Evolutionary conservation across 2,113 vertebrate genomes (phyloP).

Genomic region (Indicator indicator): DNA sequence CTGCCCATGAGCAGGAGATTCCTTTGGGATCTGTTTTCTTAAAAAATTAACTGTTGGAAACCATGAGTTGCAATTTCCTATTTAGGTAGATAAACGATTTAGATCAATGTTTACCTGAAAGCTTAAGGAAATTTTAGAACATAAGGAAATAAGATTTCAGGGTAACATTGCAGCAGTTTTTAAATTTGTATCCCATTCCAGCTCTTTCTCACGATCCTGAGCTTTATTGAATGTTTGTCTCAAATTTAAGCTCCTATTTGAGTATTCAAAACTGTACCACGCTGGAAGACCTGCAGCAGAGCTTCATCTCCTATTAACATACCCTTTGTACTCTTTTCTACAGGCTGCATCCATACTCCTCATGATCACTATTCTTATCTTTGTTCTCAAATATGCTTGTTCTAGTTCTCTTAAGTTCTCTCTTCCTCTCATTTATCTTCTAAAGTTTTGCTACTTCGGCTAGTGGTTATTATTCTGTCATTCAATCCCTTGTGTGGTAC

Average conservation of each 20-base stretch:
- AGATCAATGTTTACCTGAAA: neutral
- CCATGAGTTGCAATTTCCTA: neutral
- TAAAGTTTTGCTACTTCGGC: slow-evolving; percentile 31
- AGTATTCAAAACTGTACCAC: neutral
- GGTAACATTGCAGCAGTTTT: neutral
- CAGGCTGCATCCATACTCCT: neutral
- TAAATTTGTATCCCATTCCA: neutral
- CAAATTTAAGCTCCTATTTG: neutral
- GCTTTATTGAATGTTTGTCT: neutral
- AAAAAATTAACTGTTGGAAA: neutral
- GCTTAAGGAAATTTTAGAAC: neutral
- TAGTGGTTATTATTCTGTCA: slow-evolving; percentile 47
- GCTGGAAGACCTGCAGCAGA: neutral
- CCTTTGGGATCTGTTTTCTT: neutral
- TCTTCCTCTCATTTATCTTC: neutral
- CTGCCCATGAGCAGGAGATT: neutral
- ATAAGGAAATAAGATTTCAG: neutral
- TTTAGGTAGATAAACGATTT: neutral
- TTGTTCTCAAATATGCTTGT: neutral
- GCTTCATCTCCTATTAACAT: neutral
- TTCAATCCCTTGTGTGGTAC: slow-evolving; percentile 58
- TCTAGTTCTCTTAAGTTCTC: neutral
- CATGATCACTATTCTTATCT: neutral
- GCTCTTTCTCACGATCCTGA: rapidly evolving
- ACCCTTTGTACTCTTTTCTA: neutral